Evolutionary conservation across 2,113 vertebrate genomes (phyloP).

Genomic region (Orcinus orca): DNA sequence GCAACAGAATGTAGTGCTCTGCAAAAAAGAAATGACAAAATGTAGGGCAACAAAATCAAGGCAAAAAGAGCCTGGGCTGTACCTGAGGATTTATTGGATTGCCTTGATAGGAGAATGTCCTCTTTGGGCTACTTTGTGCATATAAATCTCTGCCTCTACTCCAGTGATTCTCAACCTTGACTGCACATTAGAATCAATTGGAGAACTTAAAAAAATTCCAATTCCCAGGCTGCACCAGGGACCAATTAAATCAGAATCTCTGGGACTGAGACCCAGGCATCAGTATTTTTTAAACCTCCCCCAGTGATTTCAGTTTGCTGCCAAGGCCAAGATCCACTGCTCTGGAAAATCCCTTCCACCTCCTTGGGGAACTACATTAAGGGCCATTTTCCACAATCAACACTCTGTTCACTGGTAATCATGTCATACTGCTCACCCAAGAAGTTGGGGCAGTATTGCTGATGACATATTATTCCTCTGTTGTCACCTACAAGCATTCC

Average conservation of each 20-base stretch:
- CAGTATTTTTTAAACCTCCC: not conserved
- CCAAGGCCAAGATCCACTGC: not conserved
- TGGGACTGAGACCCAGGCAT: not conserved
- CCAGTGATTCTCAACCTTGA: not conserved
- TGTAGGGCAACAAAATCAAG: not conserved
- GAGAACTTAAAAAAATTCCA: not conserved
- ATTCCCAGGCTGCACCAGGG: not conserved
- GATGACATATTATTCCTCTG: not conserved
- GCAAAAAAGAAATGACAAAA: conserved; percentile 26
- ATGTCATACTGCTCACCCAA: not conserved
- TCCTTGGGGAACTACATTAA: not conserved
- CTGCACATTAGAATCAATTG: not conserved
- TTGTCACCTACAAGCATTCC: not conserved
- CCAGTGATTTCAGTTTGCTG: not conserved
- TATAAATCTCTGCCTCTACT: not conserved
- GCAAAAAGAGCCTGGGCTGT: not conserved
- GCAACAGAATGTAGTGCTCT: conserved; percentile 18
- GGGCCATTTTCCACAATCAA: not conserved
- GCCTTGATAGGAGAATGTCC: not conserved
- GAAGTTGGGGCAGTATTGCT: not conserved
- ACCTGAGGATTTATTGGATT: not conserved
- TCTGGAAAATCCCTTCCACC: not conserved
- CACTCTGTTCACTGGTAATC: not conserved
- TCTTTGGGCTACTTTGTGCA: not conserved
- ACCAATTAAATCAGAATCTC: not conserved